Percentiles rank a stretch among this genome's conserved stretches.
Evolutionary conservation across 2,797 vertebrate genomes (phyloP).

Genomic region (Knipowitschia caucasica): DNA sequence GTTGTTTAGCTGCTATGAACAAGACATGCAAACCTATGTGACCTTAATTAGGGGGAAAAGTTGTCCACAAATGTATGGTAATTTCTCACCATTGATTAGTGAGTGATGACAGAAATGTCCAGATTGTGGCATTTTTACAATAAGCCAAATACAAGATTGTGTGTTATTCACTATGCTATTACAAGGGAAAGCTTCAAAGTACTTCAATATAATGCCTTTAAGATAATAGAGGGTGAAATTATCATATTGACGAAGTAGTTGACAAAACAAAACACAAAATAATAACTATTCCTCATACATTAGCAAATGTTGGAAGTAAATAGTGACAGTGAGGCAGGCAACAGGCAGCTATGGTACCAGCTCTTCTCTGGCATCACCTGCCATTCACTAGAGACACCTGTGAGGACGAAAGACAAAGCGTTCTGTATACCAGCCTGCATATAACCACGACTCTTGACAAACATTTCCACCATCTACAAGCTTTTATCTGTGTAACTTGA

Average conservation of each 20-base stretch:
- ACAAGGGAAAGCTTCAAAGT: not conserved
- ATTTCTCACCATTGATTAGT: not conserved
- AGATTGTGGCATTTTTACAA: not conserved
- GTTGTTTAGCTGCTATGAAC: conserved; percentile 12
- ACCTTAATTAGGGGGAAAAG: not conserved
- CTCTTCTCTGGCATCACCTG: conserved; percentile 59
- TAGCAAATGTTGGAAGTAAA: conserved; percentile 2
- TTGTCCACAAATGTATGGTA: not conserved
- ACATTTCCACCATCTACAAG: not conserved
- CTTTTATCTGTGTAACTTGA: conserved; percentile 37
- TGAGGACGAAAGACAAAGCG: conserved; percentile 39
- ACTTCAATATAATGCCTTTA: not conserved
- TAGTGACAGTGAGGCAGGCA: conserved; percentile 35
- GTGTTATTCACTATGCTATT: not conserved
- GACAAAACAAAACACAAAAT: not conserved
- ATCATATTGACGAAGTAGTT: not conserved
- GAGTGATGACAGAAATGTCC: not conserved
- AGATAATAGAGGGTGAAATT: not conserved
- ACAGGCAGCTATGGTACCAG: conserved; percentile 47
- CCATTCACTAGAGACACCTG: conserved; percentile 55
- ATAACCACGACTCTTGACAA: not conserved
- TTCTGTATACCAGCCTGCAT: conserved; percentile 8
- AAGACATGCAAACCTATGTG: not conserved
- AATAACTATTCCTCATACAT: not conserved
- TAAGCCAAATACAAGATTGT: not conserved